phyloP scores from a whole-genome alignment of 2,797 vertebrate species.

The Paguma larvata region DNA sequence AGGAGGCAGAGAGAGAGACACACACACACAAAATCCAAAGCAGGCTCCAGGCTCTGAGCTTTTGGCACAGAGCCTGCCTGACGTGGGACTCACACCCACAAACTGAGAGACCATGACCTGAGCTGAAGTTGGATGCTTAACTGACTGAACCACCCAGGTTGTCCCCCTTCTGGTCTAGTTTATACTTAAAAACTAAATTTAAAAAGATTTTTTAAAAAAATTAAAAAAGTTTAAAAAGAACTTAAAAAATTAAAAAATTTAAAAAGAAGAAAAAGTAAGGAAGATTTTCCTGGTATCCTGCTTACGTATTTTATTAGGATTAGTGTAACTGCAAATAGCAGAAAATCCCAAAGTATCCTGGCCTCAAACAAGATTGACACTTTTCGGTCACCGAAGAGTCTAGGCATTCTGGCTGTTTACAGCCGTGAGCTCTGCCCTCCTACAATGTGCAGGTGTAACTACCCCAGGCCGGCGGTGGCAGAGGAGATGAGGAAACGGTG shows the following conservation, averaged over 20 bases:
- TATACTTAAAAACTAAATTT: neutral
- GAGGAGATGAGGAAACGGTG: neutral
- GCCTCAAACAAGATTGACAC: neutral
- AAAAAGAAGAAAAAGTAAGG: neutral
- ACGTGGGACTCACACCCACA: too few species aligned
- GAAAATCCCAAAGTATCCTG: neutral
- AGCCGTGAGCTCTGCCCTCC: neutral
- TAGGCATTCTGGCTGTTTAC: neutral
- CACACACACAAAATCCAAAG: too few species aligned
- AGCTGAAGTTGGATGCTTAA: too few species aligned
- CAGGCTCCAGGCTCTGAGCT: too few species aligned
- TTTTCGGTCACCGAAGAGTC: neutral
- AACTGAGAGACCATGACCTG: too few species aligned
- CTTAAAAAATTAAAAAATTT: neutral
- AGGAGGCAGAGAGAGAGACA: too few species aligned
- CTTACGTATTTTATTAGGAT: constrained; percentile 5
- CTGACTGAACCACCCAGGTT: too few species aligned
- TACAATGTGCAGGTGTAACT: neutral
- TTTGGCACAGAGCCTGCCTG: too few species aligned
- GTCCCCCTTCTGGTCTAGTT: neutral
- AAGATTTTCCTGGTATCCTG: neutral
- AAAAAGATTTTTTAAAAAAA: neutral
- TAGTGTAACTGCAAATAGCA: neutral
- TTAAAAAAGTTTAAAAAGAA: too few species aligned
- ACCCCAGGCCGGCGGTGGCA: neutral